These are phyloP conservation scores for Lates calcarifer DNA, from an alignment of 2,113 vertebrate species.

Conservation along the genomic window DNA sequence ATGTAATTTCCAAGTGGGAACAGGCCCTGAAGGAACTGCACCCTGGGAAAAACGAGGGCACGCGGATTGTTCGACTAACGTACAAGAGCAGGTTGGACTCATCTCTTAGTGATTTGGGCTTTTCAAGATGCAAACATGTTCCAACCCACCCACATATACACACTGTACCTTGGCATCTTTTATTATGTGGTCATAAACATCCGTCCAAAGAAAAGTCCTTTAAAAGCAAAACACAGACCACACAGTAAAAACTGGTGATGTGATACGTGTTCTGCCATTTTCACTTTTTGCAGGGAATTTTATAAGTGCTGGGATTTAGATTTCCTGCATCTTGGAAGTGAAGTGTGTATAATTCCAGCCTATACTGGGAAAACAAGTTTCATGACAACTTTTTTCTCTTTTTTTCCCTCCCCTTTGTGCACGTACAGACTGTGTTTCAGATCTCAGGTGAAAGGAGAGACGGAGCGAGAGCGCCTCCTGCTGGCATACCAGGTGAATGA, in stretches of 20 bases:
- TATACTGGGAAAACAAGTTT: not conserved
- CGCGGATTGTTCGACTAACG: slow-evolving; percentile 89
- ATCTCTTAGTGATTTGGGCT: not conserved
- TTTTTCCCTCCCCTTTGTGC: slow-evolving; percentile 1
- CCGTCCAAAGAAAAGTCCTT: not conserved
- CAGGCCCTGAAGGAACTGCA: slow-evolving; percentile 91
- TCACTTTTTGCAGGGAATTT: not conserved
- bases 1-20: slow-evolving; percentile 94
- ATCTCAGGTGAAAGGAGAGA: slow-evolving; percentile 90
- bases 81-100: slow-evolving; percentile 91
- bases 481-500: slow-evolving; percentile 90
- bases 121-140: not conserved
- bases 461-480: slow-evolving; percentile 90
- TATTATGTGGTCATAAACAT: not conserved
- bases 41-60: slow-evolving; percentile 91
- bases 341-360: not conserved
- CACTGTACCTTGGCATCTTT: not conserved
- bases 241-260: not conserved
- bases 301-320: not conserved
- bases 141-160: not conserved
- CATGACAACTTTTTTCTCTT: not conserved
- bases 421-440: slow-evolving; percentile 87
- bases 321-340: not conserved
- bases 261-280: not conserved
- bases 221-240: not conserved